Base-by-base conservation (phyloP, 2,888 invertebrate genomes). In the Epirrita christyi region DNA sequence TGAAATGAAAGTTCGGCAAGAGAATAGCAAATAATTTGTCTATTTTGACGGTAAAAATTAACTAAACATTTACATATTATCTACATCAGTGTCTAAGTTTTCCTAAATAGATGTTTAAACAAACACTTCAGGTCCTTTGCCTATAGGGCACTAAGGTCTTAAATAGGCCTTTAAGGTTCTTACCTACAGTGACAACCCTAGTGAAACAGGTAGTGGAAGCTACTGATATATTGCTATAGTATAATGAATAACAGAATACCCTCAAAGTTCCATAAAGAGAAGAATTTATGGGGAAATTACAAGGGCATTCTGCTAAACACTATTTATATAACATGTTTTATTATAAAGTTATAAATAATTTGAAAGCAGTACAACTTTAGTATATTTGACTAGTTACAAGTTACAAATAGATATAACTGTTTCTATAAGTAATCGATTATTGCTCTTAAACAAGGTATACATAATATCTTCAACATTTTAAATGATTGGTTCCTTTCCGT, bases 381-480 rank as follows among this genome's bases (percentile, higher is more conserved):
- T 80, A 81, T 75, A 78, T 80, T 82, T 81, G 71, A 79, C 80
- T 81, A 81, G 73, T 71, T 67, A 59, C 40, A 58, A 47, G 62
- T 60, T 63, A 85, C 85, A 88, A 86, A 87, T 87, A 88, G 83
- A 86, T 85, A 88, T 14, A 7, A 38, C 71, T 78, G 76, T 83
- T 78, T 82, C 78, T 81, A 76, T 79, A 80, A 76, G 27, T 47
- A 75, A 77, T 81, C 80, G 82, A 81, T 87, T 88, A 88, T 89
- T 87, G 87, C 86, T 88, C 79, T 32, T 84, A 86, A 81, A 70
- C 70, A 76, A 80, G 74, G 80, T 83, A 83, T 85, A 86, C 81
- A 81, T 85, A 75, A 50, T 47, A 57, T 50, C 38, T 44, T 42
- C 41, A 47, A 74, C 75, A 75, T 72, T 73, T 71, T 68, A 75